Percentiles rank a stretch among this genome's conserved stretches.
Conservation (phyloP, 2,113 vertebrate species). For the Alaudala cheleensis region DNA sequence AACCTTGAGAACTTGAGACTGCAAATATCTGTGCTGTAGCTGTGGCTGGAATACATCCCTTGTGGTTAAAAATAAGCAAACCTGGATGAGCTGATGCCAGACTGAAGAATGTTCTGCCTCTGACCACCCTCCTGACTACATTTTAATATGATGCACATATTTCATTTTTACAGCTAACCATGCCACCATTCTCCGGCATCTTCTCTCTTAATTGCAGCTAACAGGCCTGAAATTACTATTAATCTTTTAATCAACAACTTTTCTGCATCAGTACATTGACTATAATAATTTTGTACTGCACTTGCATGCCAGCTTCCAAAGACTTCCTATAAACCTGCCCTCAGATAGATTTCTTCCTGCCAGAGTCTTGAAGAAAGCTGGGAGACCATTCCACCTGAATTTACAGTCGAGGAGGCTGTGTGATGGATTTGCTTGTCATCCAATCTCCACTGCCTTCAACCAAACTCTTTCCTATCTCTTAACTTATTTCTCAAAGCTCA, state of each 20-base stretch:
- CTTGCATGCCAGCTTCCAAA: neutral
- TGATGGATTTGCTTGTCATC: neutral
- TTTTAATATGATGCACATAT: neutral
- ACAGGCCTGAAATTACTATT: neutral
- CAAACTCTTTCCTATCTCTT: neutral
- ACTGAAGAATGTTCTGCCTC: neutral
- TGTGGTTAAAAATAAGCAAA: neutral
- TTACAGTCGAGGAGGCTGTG: neutral
- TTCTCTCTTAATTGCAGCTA: neutral
- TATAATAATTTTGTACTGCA: neutral
- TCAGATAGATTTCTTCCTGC: neutral
- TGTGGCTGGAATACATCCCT: neutral
- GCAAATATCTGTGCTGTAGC: neutral
- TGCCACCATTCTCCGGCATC: neutral
- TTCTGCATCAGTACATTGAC: neutral
- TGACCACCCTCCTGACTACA: fast-evolving
- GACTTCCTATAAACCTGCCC: neutral
- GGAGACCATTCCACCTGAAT: neutral
- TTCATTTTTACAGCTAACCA: neutral
- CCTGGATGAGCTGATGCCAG: neutral
- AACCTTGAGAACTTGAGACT: neutral
- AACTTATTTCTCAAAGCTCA: neutral
- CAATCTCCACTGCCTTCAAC: neutral
- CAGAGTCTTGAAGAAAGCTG: neutral
- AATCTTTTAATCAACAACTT: neutral